Evolutionary conservation across 2,888 invertebrate genomes (phyloP).

Genomic region (Cerastis rubricosa): DNA sequence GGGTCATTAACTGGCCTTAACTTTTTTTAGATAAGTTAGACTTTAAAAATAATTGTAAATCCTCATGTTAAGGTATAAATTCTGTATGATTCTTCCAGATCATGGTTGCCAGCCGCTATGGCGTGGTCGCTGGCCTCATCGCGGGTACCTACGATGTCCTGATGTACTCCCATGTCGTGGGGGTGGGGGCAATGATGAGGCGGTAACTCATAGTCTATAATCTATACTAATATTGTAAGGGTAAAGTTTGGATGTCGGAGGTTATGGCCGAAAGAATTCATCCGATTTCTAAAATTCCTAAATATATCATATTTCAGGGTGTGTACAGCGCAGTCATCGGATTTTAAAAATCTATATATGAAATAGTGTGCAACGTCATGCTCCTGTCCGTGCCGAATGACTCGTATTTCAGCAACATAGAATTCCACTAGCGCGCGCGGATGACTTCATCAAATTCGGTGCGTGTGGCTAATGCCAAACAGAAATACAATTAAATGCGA

Average conservation of each 20-base stretch:
- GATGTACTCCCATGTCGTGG: constrained; percentile 81
- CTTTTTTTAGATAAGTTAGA: too few species aligned
- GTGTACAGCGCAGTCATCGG: too few species aligned
- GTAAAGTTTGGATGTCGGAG: not conserved
- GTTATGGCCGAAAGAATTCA: not conserved
- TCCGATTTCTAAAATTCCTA: not conserved
- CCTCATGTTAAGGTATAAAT: not conserved
- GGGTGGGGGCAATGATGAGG: constrained; percentile 71
- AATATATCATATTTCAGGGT: too few species aligned
- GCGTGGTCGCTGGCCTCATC: constrained; percentile 75
- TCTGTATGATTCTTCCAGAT: constrained; percentile 66
- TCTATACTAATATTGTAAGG: not conserved
- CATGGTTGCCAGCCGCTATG: constrained; percentile 79
- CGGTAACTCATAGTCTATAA: constrained; percentile 63
- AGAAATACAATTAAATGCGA: too few species aligned
- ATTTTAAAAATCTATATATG: too few species aligned
- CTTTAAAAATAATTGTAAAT: not conserved
- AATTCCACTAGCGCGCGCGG: too few species aligned
- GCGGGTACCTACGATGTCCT: constrained; percentile 78
- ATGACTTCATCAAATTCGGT: too few species aligned
- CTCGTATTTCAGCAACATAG: too few species aligned
- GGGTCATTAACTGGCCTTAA: not conserved
- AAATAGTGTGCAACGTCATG: too few species aligned
- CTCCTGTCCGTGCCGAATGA: too few species aligned
- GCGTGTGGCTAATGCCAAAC: too few species aligned